Base-by-base conservation (phyloP, 1,140 invertebrate genomes). In the Teleogryllus occipitalis region DNA sequence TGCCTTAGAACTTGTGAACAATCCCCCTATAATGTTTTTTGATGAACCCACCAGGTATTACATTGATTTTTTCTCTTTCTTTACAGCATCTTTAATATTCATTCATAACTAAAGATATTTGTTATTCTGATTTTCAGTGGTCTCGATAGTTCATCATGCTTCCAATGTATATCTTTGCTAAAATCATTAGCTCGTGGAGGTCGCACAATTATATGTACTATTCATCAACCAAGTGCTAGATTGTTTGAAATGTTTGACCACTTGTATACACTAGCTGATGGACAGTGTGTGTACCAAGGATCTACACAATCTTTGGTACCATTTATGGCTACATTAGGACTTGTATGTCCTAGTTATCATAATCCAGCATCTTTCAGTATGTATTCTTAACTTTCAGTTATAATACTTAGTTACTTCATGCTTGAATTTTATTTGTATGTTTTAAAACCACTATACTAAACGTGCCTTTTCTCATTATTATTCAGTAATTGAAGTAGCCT, bases 11-110 rank as follows among this genome's bases (percentile, higher is more conserved):
- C 87, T 99, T 75, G 93, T 98, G 79, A 98, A 97, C 86, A 98
- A 98, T 87, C 97, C 97, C 27, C 93, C 94, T 2, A 93, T 99
- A 79, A 98, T 99, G 95, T 98, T 98, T 86, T 98, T 99, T 85
- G 97, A 99, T 85, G 97, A 99, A 85, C 97, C 97, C 0, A 99
- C 97, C 0, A 94, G 92, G 92, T 89, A 82, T 85, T 18, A 8
- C 8, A 73, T n/a, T 12, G 18, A 7, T 65, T 65, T 18, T 65
- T 65, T 65, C 7, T 65, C 2, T 3, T 14, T 65, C 7, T 10
- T 65, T 65, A 3, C 10, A 65, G 18, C 18, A 18, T 14, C 10
- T 65, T 65, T 65, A 39, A 5, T 39, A 39, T 39, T 39, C 27
- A 39, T 39, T 39, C 47, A 10, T 76, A 46, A 10, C 3, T 75